Evolutionary conservation across 23 tunicate species (phyloP).

Genomic region (Ciona savignyi): DNA sequence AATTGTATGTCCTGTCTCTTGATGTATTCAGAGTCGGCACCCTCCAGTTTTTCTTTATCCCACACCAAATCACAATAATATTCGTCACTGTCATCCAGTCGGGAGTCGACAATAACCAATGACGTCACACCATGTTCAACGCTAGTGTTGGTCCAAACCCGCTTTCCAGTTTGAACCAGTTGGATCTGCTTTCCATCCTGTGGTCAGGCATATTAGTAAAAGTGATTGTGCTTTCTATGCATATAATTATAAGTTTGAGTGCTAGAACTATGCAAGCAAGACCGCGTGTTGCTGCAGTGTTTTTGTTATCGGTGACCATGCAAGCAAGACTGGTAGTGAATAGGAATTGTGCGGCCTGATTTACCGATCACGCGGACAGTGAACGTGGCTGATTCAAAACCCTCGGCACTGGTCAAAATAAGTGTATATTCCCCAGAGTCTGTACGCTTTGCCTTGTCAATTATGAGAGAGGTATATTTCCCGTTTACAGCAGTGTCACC

Average conservation of each 20-base stretch:
- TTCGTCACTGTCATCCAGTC: constrained; percentile 40
- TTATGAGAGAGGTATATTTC: constrained; percentile 42
- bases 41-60: constrained; percentile 62
- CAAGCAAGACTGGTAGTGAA: no score
- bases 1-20: constrained; percentile 55
- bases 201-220: background rate
- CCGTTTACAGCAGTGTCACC: constrained; percentile 51
- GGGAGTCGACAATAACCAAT: constrained; percentile 22
- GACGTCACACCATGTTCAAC: constrained; percentile 34
- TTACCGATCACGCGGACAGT: constrained; percentile 75
- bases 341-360: no score
- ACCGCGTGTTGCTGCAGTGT: no score
- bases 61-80: constrained; percentile 62
- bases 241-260: no score
- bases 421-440: constrained; percentile 85
- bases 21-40: constrained; percentile 75
- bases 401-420: constrained; percentile 70
- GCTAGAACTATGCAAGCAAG: no score
- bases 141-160: constrained; percentile 79
- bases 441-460: constrained; percentile 53
- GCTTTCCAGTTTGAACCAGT: constrained; percentile 42
- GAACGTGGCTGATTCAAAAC: constrained; percentile 59
- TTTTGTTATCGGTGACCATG: no score
- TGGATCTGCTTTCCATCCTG: constrained; percentile 42
- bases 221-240: no score